Base-by-base conservation (phyloP, 1,140 invertebrate genomes). In the Lethocerus indicus region DNA sequence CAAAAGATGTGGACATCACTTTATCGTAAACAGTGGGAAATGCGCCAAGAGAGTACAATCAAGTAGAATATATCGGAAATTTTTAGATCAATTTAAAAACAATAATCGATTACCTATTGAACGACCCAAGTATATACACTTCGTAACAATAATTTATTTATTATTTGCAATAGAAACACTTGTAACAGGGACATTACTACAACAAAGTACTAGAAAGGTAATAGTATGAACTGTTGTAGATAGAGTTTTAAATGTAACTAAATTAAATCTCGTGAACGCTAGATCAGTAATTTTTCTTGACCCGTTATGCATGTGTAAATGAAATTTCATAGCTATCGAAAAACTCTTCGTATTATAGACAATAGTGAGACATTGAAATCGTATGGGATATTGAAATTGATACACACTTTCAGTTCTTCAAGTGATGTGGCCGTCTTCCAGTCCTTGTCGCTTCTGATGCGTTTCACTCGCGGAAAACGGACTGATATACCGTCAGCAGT, bases 401-500 rank as follows among this genome's bases (percentile, higher is more conserved):
- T 24, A 58, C 32, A 45, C 28, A 60, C 57, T 52, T 74, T 70
- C 1, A 94, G 64, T 61, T 89, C 78, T 32, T 76, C 66, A 26
- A 93, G 64, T 61, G 73, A 78, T 1, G 88, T 94, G 0, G 89
- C 88, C 0, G 78, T 75, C 57, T 85, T 64, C 76, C 87, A 90
- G 44, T 72, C 67, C 68, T 94, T 94, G 60, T 94, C 90, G 54
- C 75, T 64, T 39, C 89, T 71, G 48, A 90, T 78, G 54, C 76
- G 75, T 1, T 86, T 87, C 0, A 94, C 81, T 52, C 91, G 70
- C 3, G 91, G 91, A 70, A 95, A 95, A 55, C 90, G 67, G 40
- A 95, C 88, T 2, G 88, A 93, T 58, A 94, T 92, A 4, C 88
- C 87, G 61, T 83, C 76, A 2, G 88, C 88, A 3, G 88, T 92